phyloP scores from a whole-genome alignment of 2,888 invertebrate genomes.

The Laothoe populi region DNA sequence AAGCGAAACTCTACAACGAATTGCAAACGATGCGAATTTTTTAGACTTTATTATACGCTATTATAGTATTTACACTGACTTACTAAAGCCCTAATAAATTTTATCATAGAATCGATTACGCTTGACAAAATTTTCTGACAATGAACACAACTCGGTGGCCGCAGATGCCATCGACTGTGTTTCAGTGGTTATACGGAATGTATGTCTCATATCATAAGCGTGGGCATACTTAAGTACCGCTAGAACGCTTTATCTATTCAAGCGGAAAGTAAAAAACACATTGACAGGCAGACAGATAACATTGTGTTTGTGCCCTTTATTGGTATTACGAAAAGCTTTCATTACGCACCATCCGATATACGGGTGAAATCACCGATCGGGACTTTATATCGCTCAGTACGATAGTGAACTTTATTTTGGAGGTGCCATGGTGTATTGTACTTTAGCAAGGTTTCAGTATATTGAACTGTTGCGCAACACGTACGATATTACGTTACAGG shows the following conservation, averaged over 20 bases:
- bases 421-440: conserved; percentile 51
- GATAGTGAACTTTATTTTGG: conserved; percentile 47
- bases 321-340: conserved; percentile 63
- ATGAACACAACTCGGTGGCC: background rate
- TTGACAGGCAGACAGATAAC: conserved; percentile 45
- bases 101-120: background rate
- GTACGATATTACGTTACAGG: conserved; percentile 69
- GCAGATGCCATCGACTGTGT: background rate
- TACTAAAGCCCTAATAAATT: background rate
- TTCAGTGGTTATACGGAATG: background rate
- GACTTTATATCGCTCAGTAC: conserved; percentile 32
- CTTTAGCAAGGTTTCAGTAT: conserved; percentile 42
- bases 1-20: too few relatives aligned
- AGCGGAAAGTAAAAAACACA: conserved; percentile 25
- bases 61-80: background rate
- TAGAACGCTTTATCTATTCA: conserved; percentile 26
- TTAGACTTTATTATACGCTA: too few relatives aligned
- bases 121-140: background rate
- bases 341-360: conserved; percentile 55
- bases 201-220: conserved; percentile 4
- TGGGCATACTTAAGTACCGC: conserved; percentile 24
- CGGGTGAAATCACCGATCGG: conserved; percentile 49
- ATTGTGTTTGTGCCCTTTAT: conserved; percentile 48
- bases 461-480: conserved; percentile 69
- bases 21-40: too few relatives aligned